These are phyloP conservation scores for Halictus ligatus DNA, from an alignment of 2,888 invertebrate genomes.

Conservation along the genomic window DNA sequence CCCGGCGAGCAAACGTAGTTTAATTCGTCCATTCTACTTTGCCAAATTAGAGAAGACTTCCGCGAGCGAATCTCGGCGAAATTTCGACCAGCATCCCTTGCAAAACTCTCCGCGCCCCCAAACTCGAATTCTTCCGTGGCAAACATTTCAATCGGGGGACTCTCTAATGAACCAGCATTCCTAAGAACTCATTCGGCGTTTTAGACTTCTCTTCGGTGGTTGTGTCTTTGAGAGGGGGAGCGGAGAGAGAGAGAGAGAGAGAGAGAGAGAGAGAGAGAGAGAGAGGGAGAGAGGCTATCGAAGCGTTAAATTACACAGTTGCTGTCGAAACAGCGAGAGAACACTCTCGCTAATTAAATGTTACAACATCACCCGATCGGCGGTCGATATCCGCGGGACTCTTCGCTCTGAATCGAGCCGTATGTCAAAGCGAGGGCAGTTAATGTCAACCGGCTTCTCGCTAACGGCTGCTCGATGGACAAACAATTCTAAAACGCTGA, in stretches of 20 bases:
- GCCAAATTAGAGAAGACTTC: neutral
- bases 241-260: neutral
- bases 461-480: neutral
- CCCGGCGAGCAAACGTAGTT: neutral
- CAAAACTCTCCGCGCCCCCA: neutral
- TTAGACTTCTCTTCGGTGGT: neutral
- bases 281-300: neutral
- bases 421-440: constrained; percentile 1
- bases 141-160: neutral
- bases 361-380: neutral
- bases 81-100: neutral
- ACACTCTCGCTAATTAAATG: constrained; percentile 14
- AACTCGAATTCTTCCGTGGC: neutral
- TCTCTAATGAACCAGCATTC: neutral
- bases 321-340: neutral
- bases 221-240: neutral
- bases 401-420: neutral
- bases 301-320: constrained; percentile 11
- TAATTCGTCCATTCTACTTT: neutral
- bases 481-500: neutral
- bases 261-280: neutral
- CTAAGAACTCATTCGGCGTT: neutral
- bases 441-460: constrained; percentile 20
- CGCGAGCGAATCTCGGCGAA: neutral
- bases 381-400: neutral